Evolutionary conservation across 2,888 invertebrate species (phyloP).

Genomic region (Acleris sparsana): DNA sequence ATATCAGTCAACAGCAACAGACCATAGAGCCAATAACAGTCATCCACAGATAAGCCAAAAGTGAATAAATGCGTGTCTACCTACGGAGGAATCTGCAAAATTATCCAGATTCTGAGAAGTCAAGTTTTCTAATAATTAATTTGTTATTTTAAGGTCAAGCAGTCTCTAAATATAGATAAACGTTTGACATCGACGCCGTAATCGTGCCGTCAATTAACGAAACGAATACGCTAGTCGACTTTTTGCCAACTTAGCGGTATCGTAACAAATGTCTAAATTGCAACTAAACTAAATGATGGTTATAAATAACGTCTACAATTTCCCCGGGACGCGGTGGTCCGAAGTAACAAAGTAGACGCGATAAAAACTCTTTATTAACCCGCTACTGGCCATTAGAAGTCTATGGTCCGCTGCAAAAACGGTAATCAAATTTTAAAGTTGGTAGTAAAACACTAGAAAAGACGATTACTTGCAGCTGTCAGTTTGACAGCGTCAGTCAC

Average conservation of each 20-base stretch:
- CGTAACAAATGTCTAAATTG: slow-evolving; percentile 31
- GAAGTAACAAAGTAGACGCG: slow-evolving; percentile 7
- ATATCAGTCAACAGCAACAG: too few relatives aligned
- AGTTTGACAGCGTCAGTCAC: too few relatives aligned
- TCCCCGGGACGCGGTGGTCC: slow-evolving; percentile 10
- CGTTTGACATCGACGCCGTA: slow-evolving; percentile 2
- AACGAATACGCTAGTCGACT: slow-evolving; percentile 20
- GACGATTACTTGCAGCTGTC: too few relatives aligned
- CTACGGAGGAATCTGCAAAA: too few relatives aligned
- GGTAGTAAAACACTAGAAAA: too few relatives aligned
- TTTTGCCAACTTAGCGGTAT: slow-evolving; percentile 21
- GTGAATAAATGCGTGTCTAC: too few relatives aligned
- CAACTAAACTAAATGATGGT: slow-evolving; percentile 42
- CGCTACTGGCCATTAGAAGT: too few relatives aligned
- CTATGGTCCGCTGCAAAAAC: too few relatives aligned
- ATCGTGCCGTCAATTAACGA: slow-evolving; percentile 7
- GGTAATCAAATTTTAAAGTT: neutral
- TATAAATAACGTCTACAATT: slow-evolving; percentile 45
- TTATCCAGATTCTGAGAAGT: too few relatives aligned
- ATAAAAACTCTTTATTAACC: slow-evolving; percentile 1
- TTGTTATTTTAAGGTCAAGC: neutral
- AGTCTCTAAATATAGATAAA: slow-evolving; percentile 1
- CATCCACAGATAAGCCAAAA: too few relatives aligned
- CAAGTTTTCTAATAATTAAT: too few relatives aligned
- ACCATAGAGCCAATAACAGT: too few relatives aligned